Percentiles rank a stretch among this genome's conserved stretches.
phyloP scores from a whole-genome alignment of 1,140 invertebrate species.

The Pemphigus obesinymphae region DNA sequence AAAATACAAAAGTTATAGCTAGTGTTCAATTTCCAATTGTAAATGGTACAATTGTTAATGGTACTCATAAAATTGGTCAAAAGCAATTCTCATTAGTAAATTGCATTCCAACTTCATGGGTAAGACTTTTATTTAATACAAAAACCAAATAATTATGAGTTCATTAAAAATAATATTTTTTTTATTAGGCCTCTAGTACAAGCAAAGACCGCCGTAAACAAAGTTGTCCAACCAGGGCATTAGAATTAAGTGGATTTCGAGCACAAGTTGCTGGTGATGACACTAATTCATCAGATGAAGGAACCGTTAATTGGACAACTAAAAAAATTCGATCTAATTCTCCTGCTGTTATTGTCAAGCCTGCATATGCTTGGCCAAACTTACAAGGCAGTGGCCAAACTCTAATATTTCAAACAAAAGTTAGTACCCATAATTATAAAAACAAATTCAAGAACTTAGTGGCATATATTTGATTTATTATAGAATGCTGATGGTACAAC shows the following conservation, averaged over 20 bases:
- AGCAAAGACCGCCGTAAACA: slow-evolving; percentile 65
- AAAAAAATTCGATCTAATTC: slow-evolving; percentile 37
- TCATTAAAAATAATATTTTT: background rate
- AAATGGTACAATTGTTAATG: slow-evolving; percentile 29
- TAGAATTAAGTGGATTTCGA: slow-evolving; percentile 49
- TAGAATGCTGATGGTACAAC: slow-evolving; percentile 34
- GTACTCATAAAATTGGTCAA: slow-evolving; percentile 30
- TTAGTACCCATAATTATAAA: background rate
- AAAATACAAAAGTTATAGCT: slow-evolving; percentile 22
- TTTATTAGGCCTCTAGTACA: slow-evolving; percentile 48
- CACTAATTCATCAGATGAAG: slow-evolving; percentile 33
- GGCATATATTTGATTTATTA: background rate
- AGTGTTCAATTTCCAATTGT: slow-evolving; percentile 31
- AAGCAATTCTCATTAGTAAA: slow-evolving; percentile 27
- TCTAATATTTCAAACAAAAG: slow-evolving; percentile 35
- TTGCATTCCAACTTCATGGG: slow-evolving; percentile 25
- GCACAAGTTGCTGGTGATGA: slow-evolving; percentile 33
- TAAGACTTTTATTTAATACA: background rate
- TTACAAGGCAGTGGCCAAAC: slow-evolving; percentile 31
- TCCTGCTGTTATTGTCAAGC: slow-evolving; percentile 26
- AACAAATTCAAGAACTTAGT: background rate
- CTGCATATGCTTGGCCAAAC: slow-evolving; percentile 25
- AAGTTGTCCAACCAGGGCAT: slow-evolving; percentile 65
- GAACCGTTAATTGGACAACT: slow-evolving; percentile 23
- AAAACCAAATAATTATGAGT: background rate